A percentile compares a stretch with the other conserved stretches of the same genome.
Conservation (phyloP, 2,888 invertebrate species). For the Siphlonurus alternatus region DNA sequence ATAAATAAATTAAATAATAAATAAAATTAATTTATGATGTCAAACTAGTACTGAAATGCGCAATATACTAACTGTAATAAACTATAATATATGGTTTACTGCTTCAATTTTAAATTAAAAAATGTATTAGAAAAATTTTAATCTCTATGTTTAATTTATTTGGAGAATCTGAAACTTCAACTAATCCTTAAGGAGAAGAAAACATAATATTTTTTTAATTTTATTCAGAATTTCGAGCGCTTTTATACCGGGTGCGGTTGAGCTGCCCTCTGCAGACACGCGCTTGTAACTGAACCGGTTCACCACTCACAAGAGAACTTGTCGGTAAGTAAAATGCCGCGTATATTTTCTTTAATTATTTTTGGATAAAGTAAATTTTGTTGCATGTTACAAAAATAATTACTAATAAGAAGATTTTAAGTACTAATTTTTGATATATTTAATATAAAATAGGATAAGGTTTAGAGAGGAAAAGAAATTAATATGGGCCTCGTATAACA, state of each 20-base stretch:
- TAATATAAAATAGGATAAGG: background rate
- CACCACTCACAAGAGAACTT: background rate
- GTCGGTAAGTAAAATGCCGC: background rate
- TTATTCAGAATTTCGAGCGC: background rate
- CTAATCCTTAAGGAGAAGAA: too few relatives aligned
- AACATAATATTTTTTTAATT: too few relatives aligned
- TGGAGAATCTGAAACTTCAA: too few relatives aligned
- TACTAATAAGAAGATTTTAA: background rate
- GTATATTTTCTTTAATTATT: background rate
- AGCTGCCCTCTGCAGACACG: background rate
- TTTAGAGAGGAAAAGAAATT: background rate
- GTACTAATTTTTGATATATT: background rate
- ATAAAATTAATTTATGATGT: background rate
- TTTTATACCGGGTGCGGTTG: background rate
- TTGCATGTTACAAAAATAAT: background rate
- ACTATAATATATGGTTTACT: too few relatives aligned
- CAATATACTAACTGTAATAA: too few relatives aligned
- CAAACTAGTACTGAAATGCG: background rate
- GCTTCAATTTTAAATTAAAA: too few relatives aligned
- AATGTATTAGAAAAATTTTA: too few relatives aligned
- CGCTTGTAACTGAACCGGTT: background rate
- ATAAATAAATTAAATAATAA: background rate
- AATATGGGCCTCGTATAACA: background rate
- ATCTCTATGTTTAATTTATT: too few relatives aligned
- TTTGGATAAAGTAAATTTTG: background rate